Base-by-base conservation (phyloP, 2,888 invertebrate species). In the Drymonia ruficornis region DNA sequence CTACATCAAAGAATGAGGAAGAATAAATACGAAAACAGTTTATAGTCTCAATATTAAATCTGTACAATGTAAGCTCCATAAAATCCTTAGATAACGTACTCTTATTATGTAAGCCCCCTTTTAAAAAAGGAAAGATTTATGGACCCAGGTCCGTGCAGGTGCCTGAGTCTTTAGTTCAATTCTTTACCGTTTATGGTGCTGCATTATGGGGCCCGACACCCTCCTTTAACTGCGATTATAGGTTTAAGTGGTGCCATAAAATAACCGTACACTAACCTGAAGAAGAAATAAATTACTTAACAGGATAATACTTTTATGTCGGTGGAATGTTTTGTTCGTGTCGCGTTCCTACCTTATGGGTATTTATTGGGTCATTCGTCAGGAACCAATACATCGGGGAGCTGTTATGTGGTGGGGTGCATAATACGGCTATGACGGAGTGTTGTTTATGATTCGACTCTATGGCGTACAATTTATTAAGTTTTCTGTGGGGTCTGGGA, bases 311-410 rank as follows among this genome's bases (percentile, higher is more conserved):
- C 91, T 91, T 91, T 90, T 89, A 91, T 87, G 84, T 83, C 84
- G 79, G 67, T 64, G 78, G 81, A 88, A 90, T 90, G 89, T 88
- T 88, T 86, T 84, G 90, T 87, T 87, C 91, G 91, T 91, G 91
- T 90, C 87, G 83, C 88, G 80, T 85, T 83, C 81, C 28, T 86
- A 84, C 84, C 86, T 87, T 89, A 83, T 84, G 87, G 85, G 90
- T 91, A 91, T 91, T 92, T 92, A 91, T 92, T 91, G 88, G 89
- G 87, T 87, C 86, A 86, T 91, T 89, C 89, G 82, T 91, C 89
- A 87, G 85, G 75, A 84, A 76, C 86, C 89, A 84, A 90, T 89
- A 80, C 91, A 70, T 84, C 65, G 69, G 90, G 91, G 91, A 82
- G 71, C 84, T 78, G 83, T 89, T 89, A 75, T 91, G 90, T 73